A percentile compares a stretch with the other conserved stretches of the same genome.
phyloP scores from a whole-genome alignment of 2,888 invertebrate genomes.

The Archips crataeganus region DNA sequence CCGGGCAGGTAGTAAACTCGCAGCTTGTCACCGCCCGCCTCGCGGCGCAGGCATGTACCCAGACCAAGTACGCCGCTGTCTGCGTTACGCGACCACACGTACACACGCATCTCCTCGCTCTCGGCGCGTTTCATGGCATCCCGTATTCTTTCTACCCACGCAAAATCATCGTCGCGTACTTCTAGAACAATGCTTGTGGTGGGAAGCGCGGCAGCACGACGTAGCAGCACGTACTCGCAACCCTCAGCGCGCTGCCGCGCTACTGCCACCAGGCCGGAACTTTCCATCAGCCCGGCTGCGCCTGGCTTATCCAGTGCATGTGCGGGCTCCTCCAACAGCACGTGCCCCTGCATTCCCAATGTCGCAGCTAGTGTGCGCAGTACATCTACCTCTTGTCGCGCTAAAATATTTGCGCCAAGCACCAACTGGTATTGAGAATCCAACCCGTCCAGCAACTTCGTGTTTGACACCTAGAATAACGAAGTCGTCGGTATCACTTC shows the following conservation, averaged over 20 bases:
- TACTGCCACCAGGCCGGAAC: slow-evolving; percentile 64
- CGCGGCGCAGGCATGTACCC: slow-evolving; percentile 95
- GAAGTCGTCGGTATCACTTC: too few relatives aligned
- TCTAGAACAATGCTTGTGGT: slow-evolving; percentile 84
- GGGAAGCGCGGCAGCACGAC: slow-evolving; percentile 77
- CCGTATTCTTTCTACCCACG: slow-evolving; percentile 94
- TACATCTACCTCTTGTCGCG: slow-evolving; percentile 81
- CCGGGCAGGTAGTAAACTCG: slow-evolving; percentile 91
- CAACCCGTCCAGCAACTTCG: too few relatives aligned
- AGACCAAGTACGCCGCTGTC: slow-evolving; percentile 94
- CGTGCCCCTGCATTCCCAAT: slow-evolving; percentile 89
- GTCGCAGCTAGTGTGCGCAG: slow-evolving; percentile 87
- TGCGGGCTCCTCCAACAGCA: slow-evolving; percentile 90
- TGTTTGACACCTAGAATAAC: too few relatives aligned
- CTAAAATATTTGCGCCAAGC: slow-evolving; percentile 81
- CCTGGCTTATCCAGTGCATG: slow-evolving; percentile 74
- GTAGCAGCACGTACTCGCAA: slow-evolving; percentile 88
- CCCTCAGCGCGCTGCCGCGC: slow-evolving; percentile 86
- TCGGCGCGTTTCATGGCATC: slow-evolving; percentile 89
- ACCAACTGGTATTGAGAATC: too few relatives aligned
- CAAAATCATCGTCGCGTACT: slow-evolving; percentile 88
- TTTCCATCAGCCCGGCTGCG: slow-evolving; percentile 63
- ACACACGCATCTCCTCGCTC: slow-evolving; percentile 86
- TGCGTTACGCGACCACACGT: slow-evolving; percentile 89
- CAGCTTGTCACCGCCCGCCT: slow-evolving; percentile 92